Percentiles rank a stretch among this genome's conserved stretches.
Conservation (phyloP, 2,797 vertebrate species). For the Serranus cabrilla region DNA sequence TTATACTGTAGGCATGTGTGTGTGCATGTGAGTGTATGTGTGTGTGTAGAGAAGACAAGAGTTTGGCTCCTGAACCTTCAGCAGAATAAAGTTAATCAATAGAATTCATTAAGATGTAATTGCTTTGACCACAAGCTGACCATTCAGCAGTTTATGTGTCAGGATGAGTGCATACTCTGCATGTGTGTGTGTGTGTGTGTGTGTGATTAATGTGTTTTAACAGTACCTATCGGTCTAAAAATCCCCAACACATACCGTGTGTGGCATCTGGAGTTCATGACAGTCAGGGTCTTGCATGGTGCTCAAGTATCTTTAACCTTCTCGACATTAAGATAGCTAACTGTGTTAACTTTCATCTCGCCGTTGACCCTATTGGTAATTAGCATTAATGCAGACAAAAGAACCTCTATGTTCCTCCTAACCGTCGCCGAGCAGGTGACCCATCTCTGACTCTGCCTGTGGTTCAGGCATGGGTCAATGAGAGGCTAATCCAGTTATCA, state of each 20-base stretch:
- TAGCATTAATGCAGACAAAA: conserved; percentile 50
- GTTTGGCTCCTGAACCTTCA: conserved; percentile 46
- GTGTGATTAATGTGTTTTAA: conserved; percentile 12
- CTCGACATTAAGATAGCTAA: conserved; percentile 55
- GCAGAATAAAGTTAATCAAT: conserved; percentile 60
- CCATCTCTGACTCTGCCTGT: conserved; percentile 61
- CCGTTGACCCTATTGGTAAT: conserved; percentile 47
- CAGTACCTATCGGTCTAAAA: not conserved
- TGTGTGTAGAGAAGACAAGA: conserved; percentile 1
- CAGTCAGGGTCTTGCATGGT: conserved; percentile 16
- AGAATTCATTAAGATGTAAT: conserved; percentile 54
- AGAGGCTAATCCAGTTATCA: conserved; percentile 74
- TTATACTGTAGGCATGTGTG: not conserved
- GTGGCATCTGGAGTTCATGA: conserved; percentile 28
- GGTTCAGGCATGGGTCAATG: conserved; percentile 71
- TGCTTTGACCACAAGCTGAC: conserved; percentile 27
- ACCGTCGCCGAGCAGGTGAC: conserved; percentile 49
- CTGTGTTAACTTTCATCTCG: conserved; percentile 50
- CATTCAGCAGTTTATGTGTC: conserved; percentile 52
- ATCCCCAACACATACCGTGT: not conserved
- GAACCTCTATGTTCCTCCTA: conserved; percentile 46
- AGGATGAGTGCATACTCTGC: not conserved
- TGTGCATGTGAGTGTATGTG: conserved; percentile 19
- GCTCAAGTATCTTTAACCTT: conserved; percentile 48
- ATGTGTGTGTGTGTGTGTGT: conserved; percentile 5